phyloP scores from a whole-genome alignment of 2,113 vertebrate species.

The Gambusia holbrooki region DNA sequence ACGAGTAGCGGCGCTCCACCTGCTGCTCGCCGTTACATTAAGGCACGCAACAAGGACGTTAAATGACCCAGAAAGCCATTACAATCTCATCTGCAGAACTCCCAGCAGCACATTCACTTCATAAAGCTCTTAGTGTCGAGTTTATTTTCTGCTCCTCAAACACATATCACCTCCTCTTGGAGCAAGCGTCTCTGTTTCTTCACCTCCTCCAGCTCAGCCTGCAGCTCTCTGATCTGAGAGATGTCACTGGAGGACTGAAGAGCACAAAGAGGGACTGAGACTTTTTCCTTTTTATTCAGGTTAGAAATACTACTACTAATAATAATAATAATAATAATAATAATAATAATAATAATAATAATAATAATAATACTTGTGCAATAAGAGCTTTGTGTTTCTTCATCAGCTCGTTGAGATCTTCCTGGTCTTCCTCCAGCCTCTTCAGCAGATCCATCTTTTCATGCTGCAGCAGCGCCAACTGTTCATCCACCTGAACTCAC shows the following conservation, averaged over 20 bases:
- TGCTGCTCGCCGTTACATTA: slow-evolving; percentile 2
- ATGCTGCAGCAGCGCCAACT: slow-evolving; percentile 86
- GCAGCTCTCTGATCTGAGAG: slow-evolving; percentile 90
- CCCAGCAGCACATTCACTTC: neutral
- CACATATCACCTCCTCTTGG: slow-evolving; percentile 85
- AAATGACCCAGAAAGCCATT: slow-evolving; percentile 16
- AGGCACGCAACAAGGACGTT: neutral
- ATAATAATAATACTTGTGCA: slow-evolving; percentile 82
- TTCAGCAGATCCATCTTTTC: slow-evolving; percentile 90
- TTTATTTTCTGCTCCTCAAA: neutral
- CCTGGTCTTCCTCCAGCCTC: slow-evolving; percentile 92
- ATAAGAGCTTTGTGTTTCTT: slow-evolving; percentile 97
- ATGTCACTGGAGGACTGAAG: slow-evolving; percentile 91
- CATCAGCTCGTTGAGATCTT: slow-evolving; percentile 93
- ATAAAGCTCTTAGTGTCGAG: neutral
- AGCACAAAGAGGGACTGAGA: neutral
- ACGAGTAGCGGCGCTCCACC: neutral
- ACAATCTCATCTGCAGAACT: neutral
- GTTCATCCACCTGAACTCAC: slow-evolving; percentile 86
- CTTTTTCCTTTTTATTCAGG: neutral
- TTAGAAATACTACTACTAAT: neutral
- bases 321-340: slow-evolving; percentile 61
- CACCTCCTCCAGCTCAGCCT: slow-evolving; percentile 87
- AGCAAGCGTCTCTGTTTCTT: slow-evolving; percentile 88
- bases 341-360: too few species aligned